Evolutionary conservation across 1,140 invertebrate genomes (phyloP).

Genomic region (Drosophila nikananu): DNA sequence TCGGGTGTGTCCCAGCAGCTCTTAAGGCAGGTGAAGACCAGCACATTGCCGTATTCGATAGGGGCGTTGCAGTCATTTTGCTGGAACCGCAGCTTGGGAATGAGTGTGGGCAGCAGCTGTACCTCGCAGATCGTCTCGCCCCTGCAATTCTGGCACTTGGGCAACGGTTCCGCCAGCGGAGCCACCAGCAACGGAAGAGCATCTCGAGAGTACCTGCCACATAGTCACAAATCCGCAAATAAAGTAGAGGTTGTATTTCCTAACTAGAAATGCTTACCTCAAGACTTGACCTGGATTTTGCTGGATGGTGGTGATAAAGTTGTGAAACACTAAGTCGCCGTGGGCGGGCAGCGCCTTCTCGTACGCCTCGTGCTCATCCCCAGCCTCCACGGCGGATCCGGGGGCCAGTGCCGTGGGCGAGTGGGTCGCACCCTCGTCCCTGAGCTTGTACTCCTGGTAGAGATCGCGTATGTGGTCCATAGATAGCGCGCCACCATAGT

Average conservation of each 20-base stretch:
- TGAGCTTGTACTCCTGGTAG: conserved; percentile 88
- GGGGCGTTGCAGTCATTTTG: conserved; percentile 85
- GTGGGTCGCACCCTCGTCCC: conserved; percentile 85
- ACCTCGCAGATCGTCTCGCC: conserved; percentile 91
- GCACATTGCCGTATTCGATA: conserved; percentile 93
- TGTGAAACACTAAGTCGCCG: conserved; percentile 93
- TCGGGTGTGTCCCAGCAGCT: conserved; percentile 93
- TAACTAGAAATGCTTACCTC: conserved; percentile 85
- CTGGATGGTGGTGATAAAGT: conserved; percentile 90
- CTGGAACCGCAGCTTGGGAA: conserved; percentile 89
- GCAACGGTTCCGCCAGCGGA: conserved; percentile 86
- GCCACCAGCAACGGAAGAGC: conserved; percentile 89
- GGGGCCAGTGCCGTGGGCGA: conserved; percentile 52
- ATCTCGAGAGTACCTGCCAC: conserved; percentile 89
- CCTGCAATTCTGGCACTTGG: conserved; percentile 90
- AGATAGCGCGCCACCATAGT: conserved; percentile 71
- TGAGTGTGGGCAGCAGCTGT: conserved; percentile 92
- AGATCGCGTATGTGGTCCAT: conserved; percentile 88
- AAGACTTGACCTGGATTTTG: conserved; percentile 93
- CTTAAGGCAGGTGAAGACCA: conserved; percentile 92
- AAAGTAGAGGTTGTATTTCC: too few species aligned
- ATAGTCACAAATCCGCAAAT: background rate
- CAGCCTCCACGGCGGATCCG: conserved; percentile 50
- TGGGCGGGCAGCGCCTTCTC: conserved; percentile 92
- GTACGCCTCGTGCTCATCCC: conserved; percentile 88